Conservation (phyloP, 1,140 invertebrate genomes). For the Nasonia longicornis region DNA sequence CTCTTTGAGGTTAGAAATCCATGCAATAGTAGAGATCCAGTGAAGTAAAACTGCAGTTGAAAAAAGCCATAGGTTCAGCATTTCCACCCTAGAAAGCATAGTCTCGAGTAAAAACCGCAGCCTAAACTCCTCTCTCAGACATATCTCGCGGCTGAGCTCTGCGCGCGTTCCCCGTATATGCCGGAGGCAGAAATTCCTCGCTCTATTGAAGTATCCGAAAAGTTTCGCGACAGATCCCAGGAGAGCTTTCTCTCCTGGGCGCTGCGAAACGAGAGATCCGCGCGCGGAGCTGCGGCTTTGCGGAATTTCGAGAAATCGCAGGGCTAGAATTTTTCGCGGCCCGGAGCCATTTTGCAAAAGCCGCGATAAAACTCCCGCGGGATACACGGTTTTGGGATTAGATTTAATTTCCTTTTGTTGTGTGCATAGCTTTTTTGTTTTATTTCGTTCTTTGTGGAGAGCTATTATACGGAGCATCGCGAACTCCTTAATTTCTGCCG, state of each 20-base stretch:
- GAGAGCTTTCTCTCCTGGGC: background rate
- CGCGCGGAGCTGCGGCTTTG: background rate
- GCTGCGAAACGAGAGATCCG: background rate
- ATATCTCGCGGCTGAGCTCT: background rate
- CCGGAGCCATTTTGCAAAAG: background rate
- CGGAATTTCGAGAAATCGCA: too few species aligned
- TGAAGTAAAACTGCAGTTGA: background rate
- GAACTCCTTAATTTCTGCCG: constrained; percentile 26
- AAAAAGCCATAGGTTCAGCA: background rate
- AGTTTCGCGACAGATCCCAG: constrained; percentile 12
- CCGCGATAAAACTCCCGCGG: constrained; percentile 8
- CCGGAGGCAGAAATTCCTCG: background rate
- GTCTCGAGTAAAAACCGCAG: background rate
- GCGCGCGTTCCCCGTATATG: too few species aligned
- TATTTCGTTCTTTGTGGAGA: background rate
- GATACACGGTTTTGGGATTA: background rate
- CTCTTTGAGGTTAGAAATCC: too few species aligned
- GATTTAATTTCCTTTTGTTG: constrained; percentile 24
- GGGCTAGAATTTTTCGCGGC: background rate
- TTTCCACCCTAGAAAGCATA: too few species aligned
- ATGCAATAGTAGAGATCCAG: too few species aligned
- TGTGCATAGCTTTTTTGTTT: background rate
- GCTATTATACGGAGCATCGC: background rate
- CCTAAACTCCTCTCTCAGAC: background rate
- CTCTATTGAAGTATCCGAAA: background rate